Base-by-base conservation (phyloP, 2,797 vertebrate species). In the Tangara arthus region DNA sequence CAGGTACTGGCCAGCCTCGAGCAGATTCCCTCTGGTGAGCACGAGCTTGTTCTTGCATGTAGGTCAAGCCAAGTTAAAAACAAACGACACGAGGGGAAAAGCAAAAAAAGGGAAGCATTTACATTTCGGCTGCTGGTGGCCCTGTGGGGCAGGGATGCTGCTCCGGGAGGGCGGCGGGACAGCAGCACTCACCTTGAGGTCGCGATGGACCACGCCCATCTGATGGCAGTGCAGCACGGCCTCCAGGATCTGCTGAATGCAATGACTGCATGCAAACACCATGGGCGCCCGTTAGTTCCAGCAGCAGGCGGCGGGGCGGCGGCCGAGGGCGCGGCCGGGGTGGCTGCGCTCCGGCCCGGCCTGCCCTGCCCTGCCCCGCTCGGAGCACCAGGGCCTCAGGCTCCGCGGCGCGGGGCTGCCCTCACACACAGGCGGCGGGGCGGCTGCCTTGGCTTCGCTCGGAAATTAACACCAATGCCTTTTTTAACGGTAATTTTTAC, bases 181-280 rank as follows among this genome's bases (percentile, higher is more conserved):
- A 76, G 96, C 91, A 95, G 95, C 96, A 98, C 99, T 99, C 98
- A 99, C 99, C 99, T 99, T 99, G 91, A 99, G 98, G 98, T 99
- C 99, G 92, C 99, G 98, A 98, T 99, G 99, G 98, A 99, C 99
- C 97, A 99, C 98, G 88, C 99, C 99, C 99, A 99, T 99, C 99
- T 99, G 99, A 98, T 99, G 99, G 98, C 99, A 99, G 98, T 99
- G 99, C 50, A 99, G 99, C 98, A 99, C 99, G 76, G 99, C 99
- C 98, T 99, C 99, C 97, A 99, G 98, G 98, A 99, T 99, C 99
- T 99, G 99, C 98, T 99, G 99, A 98, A 99, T 99, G 99, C 99
- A 99, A 98, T 99, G 99, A 98, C 99, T 99, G 99, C 98, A 98
- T 98, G 98, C 98, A 99, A 99, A 99, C 98, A 99, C 98, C 99